Evolutionary conservation across 30 jellyfish, hydroid and myxozoan species (phyloP), one percentile per base, ranked within the genome.

Genomic region (Aurelia coerulea): DNA sequence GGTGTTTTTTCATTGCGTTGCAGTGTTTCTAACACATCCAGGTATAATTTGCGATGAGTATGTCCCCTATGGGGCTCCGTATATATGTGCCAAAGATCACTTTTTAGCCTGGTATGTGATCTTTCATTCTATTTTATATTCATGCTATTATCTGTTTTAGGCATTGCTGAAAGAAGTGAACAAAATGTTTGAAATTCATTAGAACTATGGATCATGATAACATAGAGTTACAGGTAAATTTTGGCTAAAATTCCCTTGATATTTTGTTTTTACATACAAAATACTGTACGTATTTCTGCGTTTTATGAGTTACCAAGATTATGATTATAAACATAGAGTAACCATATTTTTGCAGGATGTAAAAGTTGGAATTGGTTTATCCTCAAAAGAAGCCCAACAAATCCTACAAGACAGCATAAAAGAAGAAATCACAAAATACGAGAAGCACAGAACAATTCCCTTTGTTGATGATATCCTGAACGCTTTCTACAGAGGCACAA

Each of bases 301-400:
- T 60, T 5, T 17, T 1, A 60, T 16, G 70, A 60, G 6, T 39
- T 39, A 39, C 6, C 4, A 37, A 39, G 1, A 6, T 39, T 39
- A 39, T 39, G 0, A 3, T 46, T 46, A 46, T 46, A 7, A 46
- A 46, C 56, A 6, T 46, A 6, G 56, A 4, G 2, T 46, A 9
- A 46, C 0, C 29, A 10, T 60, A 3, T 60, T 23, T 9, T 14
- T 15, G 37, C 65, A 75, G 85, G 60, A 75, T 19, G n/a, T 75
- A 33, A 13, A 13, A 16, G 92, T 72, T 53, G 53, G 16, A 4
- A 51, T 70, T 72, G 95, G 95, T 51, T 71, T 86, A 8, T 1
- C 90, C 15, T 75, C 95, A 49, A 68, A 62, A 32, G 95, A 76
- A 18, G 95, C 95, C 31, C 31, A 54, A 59, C 19, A 82, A 12